These are phyloP conservation scores for Scylla paramamosain DNA, from an alignment of 1,140 invertebrate species.

Conservation along the genomic window DNA sequence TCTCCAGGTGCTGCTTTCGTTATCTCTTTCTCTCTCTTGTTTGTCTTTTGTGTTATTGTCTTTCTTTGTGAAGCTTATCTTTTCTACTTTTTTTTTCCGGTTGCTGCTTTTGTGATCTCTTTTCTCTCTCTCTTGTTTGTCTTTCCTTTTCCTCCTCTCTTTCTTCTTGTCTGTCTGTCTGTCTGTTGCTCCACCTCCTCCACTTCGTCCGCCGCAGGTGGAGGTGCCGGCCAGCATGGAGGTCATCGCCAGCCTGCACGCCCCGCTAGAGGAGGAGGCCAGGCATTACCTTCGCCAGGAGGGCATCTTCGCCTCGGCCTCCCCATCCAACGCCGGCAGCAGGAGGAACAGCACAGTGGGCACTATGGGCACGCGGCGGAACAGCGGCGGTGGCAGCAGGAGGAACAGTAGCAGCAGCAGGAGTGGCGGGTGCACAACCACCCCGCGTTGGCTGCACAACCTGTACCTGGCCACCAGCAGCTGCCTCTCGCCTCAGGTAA, in stretches of 20 bases:
- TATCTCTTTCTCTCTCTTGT: no score
- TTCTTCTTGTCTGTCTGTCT: no score
- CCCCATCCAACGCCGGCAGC: not conserved
- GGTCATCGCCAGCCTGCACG: slow-evolving; percentile 50
- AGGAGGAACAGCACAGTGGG: slow-evolving; percentile 35
- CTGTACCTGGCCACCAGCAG: slow-evolving; percentile 61
- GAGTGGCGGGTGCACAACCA: not conserved
- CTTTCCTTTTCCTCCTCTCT: not conserved
- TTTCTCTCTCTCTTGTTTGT: not conserved
- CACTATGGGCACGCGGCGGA: not conserved
- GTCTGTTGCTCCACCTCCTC: not conserved
- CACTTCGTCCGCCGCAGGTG: not conserved
- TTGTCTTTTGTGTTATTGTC: no score
- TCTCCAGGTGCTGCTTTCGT: no score
- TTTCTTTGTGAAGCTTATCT: no score
- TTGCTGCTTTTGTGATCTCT: no score
- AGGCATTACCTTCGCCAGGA: slow-evolving; percentile 64
- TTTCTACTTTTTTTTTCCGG: no score
- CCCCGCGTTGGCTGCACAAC: slow-evolving; percentile 53
- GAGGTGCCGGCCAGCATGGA: slow-evolving; percentile 55
- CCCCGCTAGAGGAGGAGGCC: slow-evolving; percentile 51
- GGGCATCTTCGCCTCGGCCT: not conserved
- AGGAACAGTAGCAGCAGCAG: not conserved
- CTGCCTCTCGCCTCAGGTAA: slow-evolving; percentile 64
- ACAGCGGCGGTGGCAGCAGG: not conserved